phyloP scores from a whole-genome alignment of 2,113 vertebrate species.

The Dasyurus viverrinus region DNA sequence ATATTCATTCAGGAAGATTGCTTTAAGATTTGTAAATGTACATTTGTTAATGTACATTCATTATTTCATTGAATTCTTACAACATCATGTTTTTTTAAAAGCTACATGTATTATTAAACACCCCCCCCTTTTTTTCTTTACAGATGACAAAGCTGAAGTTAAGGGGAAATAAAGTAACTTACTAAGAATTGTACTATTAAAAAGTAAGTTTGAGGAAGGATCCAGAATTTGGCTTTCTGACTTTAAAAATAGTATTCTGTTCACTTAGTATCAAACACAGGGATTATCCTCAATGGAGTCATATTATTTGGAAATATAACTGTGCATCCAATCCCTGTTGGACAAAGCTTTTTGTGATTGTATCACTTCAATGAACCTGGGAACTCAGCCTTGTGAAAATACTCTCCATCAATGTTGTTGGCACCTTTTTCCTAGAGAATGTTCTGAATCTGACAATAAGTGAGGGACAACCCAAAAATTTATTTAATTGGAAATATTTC shows the following conservation, averaged over 20 bases:
- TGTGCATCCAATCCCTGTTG: background rate
- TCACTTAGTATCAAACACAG: background rate
- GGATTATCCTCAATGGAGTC: background rate
- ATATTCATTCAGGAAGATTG: background rate
- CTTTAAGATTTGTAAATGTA: background rate
- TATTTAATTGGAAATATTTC: background rate
- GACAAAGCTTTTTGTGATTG: background rate
- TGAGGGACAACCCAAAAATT: background rate
- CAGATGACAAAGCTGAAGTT: background rate
- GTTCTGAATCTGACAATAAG: background rate
- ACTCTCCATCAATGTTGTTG: background rate
- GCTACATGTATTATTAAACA: background rate
- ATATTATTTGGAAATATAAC: constrained; percentile 32
- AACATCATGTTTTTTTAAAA: background rate
- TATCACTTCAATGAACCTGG: background rate
- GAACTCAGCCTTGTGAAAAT: background rate
- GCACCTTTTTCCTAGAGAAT: background rate
- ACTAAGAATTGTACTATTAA: background rate
- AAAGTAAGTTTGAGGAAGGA: background rate
- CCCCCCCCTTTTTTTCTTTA: background rate
- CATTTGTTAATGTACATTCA: background rate
- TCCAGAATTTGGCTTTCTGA: background rate
- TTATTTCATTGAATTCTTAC: background rate
- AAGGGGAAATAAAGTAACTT: background rate
- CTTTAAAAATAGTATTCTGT: background rate